phyloP scores from a whole-genome alignment of 2,113 vertebrate genomes.

The Platysternon megacephalum region DNA sequence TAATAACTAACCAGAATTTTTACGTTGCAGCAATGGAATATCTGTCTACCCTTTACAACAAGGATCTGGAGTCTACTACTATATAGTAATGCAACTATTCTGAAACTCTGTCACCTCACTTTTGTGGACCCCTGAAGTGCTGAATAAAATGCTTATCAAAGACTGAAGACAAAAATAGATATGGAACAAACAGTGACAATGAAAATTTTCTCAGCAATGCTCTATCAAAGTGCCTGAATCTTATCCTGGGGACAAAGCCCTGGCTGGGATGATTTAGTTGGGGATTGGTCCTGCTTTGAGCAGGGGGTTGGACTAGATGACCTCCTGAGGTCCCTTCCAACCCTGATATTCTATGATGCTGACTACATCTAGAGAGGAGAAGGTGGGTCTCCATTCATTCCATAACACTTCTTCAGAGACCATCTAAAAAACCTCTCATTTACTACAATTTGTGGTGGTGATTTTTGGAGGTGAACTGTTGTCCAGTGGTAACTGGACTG shows the following conservation, averaged over 20 bases:
- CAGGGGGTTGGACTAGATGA: no score
- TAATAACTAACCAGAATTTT: not conserved
- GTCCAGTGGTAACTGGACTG: not conserved
- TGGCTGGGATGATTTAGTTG: no score
- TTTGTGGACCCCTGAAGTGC: not conserved
- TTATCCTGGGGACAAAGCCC: not conserved
- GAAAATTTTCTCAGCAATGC: not conserved
- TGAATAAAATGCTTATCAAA: not conserved
- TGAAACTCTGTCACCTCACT: not conserved
- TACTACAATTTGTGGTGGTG: not conserved
- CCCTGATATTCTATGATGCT: not conserved
- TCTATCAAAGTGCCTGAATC: not conserved
- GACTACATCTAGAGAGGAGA: not conserved
- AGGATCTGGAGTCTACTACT: not conserved
- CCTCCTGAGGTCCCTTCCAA: no score
- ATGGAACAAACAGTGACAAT: not conserved
- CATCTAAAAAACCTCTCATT: not conserved
- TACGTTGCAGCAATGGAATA: not conserved
- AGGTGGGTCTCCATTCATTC: not conserved
- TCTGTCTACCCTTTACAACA: not conserved
- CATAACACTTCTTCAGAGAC: not conserved
- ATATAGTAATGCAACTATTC: not conserved
- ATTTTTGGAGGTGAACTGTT: not conserved
- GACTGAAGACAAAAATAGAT: not conserved
- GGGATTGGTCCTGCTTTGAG: no score